Conservation (phyloP, 2,113 vertebrate species). For the Pungitius pungitius region DNA sequence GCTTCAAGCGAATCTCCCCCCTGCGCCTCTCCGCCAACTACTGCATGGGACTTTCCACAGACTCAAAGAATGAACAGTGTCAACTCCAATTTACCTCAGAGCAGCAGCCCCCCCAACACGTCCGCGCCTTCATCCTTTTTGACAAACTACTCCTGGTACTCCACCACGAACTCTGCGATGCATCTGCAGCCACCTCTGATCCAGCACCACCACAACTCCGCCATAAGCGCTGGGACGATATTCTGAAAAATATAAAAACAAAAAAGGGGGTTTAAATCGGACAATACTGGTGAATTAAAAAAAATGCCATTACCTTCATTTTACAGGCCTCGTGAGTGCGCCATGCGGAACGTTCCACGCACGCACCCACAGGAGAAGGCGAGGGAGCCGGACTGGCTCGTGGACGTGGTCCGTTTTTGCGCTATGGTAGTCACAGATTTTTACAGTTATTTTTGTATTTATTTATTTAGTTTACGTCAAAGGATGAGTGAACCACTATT, state of each 20-base stretch:
- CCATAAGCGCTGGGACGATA: conserved; percentile 89
- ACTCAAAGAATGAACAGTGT: conserved; percentile 83
- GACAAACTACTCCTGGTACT: conserved; percentile 95
- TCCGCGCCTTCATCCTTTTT: conserved; percentile 84
- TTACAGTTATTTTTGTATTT: conserved; percentile 85
- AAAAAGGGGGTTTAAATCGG: conserved; percentile 53
- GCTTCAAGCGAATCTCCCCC: conserved; percentile 87
- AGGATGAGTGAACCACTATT: conserved; percentile 79
- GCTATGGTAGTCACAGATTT: conserved; percentile 71
- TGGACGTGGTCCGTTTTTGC: conserved; percentile 54
- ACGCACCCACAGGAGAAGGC: conserved; percentile 48
- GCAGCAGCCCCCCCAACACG: conserved; percentile 82
- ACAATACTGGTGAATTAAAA: conserved; percentile 65
- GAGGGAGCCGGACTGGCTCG: conserved; percentile 55
- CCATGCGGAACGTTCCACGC: conserved; percentile 55
- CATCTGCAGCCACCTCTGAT: conserved; percentile 87
- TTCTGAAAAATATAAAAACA: conserved; percentile 79
- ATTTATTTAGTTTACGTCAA: conserved; percentile 82
- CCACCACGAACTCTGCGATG: conserved; percentile 82
- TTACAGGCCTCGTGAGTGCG: conserved; percentile 58
- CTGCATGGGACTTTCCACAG: conserved; percentile 91
- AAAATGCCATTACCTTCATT: conserved; percentile 55
- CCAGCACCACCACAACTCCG: conserved; percentile 86
- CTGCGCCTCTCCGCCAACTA: conserved; percentile 85
- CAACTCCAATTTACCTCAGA: conserved; percentile 82